These are phyloP conservation scores for Drosophila niveifrons DNA, from an alignment of 2,888 invertebrate genomes.

Conservation along the genomic window DNA sequence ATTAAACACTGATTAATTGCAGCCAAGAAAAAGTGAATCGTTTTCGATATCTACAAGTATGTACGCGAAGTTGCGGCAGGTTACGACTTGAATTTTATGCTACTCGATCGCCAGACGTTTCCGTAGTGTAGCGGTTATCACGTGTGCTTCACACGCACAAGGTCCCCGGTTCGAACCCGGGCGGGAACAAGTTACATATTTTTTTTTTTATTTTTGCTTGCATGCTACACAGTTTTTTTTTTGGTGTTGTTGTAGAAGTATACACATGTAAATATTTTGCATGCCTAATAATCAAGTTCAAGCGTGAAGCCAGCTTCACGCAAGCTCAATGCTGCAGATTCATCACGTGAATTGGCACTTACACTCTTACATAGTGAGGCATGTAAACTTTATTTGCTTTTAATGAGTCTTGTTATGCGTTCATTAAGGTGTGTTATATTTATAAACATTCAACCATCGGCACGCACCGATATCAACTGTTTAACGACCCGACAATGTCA, in stretches of 20 bases:
- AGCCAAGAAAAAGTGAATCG: constrained; percentile 57
- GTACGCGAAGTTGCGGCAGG: constrained; percentile 17
- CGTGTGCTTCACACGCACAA: constrained; percentile 85
- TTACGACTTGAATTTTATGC: constrained; percentile 32
- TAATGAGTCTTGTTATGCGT: constrained; percentile 69
- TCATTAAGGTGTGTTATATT: constrained; percentile 60
- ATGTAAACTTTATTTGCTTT: constrained; percentile 58
- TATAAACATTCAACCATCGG: constrained; percentile 68
- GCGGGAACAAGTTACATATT: constrained; percentile 76
- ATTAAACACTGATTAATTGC: constrained; percentile 67
- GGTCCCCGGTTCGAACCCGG: constrained; percentile 85
- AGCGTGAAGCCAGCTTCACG: constrained; percentile 45
- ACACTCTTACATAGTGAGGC: neutral
- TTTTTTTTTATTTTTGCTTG: constrained; percentile 26
- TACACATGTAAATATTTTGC: constrained; percentile 44
- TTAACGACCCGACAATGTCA: constrained; percentile 72
- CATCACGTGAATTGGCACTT: constrained; percentile 9
- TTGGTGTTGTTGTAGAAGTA: constrained; percentile 2
- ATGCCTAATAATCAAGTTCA: constrained; percentile 45
- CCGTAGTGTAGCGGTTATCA: constrained; percentile 85
- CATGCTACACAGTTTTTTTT: constrained; percentile 9
- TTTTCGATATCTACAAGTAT: constrained; percentile 42
- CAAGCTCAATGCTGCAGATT: constrained; percentile 23
- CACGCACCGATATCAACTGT: constrained; percentile 60
- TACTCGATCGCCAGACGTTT: constrained; percentile 64